A percentile compares a stretch with the other conserved stretches of the same genome.
These are phyloP conservation scores for Lasioglossum villosulum DNA, from an alignment of 2,888 invertebrate species.

Conservation along the genomic window DNA sequence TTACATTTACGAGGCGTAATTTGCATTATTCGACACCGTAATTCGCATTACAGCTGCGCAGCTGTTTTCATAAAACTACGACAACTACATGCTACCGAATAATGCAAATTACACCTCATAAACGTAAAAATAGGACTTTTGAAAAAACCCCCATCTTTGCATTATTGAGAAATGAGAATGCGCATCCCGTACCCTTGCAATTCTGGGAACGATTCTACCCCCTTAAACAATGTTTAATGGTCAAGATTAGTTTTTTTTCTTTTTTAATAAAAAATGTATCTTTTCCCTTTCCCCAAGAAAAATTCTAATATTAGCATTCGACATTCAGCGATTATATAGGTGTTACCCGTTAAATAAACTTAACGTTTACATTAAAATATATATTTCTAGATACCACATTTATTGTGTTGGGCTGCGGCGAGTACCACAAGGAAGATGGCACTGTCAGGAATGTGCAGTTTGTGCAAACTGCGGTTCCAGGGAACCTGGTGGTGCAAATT, in stretches of 20 bases:
- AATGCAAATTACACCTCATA: no score
- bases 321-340: no score
- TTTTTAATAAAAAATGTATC: not conserved
- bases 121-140: no score
- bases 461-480: constrained; percentile 86
- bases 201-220: no score
- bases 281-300: not conserved
- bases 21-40: no score
- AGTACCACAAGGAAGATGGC: constrained; percentile 95
- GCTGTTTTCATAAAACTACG: no score
- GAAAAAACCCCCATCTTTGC: no score
- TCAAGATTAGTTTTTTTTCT: not conserved
- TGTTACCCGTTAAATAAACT: not conserved
- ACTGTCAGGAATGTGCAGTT: constrained; percentile 92
- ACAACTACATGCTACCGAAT: no score
- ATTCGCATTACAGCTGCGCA: no score
- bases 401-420: constrained; percentile 93
- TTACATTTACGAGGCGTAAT: no score
- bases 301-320: not conserved
- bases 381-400: constrained; percentile 89
- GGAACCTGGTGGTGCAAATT: constrained; percentile 84
- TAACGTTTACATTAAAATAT: not conserved
- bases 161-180: no score
- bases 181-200: no score
- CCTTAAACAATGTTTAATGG: not conserved